Evolutionary conservation across 2,888 invertebrate species (phyloP), one percentile per base, ranked within the genome.

Genomic region (Megamerina dolium): DNA sequence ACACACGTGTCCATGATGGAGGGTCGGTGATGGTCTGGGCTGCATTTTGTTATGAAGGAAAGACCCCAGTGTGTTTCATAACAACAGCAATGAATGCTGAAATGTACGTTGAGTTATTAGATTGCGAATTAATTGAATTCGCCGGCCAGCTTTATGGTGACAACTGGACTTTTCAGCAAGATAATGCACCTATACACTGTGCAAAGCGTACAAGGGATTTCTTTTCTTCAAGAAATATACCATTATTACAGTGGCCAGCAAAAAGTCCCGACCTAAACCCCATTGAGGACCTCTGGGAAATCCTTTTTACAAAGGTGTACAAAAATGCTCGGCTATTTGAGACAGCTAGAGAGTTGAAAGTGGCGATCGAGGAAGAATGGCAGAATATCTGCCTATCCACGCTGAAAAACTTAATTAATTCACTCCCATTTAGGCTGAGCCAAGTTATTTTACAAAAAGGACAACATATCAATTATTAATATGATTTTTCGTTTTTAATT

Each of bases 161-260:
- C 21, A 16, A 32, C 16, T 40, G 40, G 33, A 40, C 20, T n/a
- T 40, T 14, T 18, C 32, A 32, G 20, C 40, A 40, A 16, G 20
- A 40, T 23, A 40, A 39, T 18, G 39, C 39, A 12, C n/a, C n/a
- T n/a, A 39, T 32, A 20, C 40, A 32, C 23, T 12, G 5, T 3
- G 40, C 40, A 32, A 20, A 17, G 4, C 19, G 10, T 3, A 16
- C 36, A 30, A 35, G 20, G 10, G 16, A 20, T 12, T 41, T 36
- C 31, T 40, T 33, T 26, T 12, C 12, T 12, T 26, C 21, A 23
- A 32, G 13, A 19, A 9, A 31, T 5, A 36, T 34, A 13, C 21
- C 23, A 12, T 4, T 38, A 17, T 19, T 43, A 2, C 38, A 34
- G 10, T 38, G 33, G 38, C 38, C 43, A 27, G 43, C 43, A 8